A percentile compares a stretch with the other conserved stretches of the same genome.
Evolutionary conservation across 2,888 invertebrate genomes (phyloP).

Genomic region (Heliconius aoede): DNA sequence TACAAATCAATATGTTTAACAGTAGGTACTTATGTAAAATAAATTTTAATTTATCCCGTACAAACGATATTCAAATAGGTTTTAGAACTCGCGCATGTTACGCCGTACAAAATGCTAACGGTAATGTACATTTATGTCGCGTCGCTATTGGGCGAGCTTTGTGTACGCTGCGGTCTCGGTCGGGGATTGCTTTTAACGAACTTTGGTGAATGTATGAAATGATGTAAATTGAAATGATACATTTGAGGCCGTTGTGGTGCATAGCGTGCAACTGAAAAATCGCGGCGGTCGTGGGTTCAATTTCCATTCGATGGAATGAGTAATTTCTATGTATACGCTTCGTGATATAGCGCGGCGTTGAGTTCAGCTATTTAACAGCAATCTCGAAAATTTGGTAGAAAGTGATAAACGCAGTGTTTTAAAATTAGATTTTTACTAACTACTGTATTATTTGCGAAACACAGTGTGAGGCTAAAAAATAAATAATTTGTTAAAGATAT

Average conservation of each 20-base stretch:
- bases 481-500: too few species aligned
- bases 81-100: neutral
- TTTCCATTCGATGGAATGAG: neutral
- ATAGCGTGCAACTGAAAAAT: too few species aligned
- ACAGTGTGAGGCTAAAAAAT: too few species aligned
- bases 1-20: neutral
- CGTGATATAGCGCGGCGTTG: too few species aligned
- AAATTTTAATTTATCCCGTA: neutral
- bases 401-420: neutral
- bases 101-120: conserved; percentile 3
- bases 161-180: conserved; percentile 19
- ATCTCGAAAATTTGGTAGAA: neutral
- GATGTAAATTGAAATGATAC: conserved; percentile 4
- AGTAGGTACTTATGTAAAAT: conserved; percentile 7
- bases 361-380: neutral
- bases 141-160: conserved; percentile 7
- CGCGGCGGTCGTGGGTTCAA: too few species aligned
- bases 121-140: conserved; percentile 10
- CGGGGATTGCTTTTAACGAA: conserved; percentile 22
- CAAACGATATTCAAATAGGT: conserved; percentile 12
- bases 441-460: neutral
- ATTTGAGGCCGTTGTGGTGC: neutral
- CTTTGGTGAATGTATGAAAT: too few species aligned
- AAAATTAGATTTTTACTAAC: neutral
- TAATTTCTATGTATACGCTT: neutral